Percentiles rank a stretch among this genome's conserved stretches.
Evolutionary conservation across 2,797 vertebrate species (phyloP).

Genomic region (Epinephelus malabaricus): DNA sequence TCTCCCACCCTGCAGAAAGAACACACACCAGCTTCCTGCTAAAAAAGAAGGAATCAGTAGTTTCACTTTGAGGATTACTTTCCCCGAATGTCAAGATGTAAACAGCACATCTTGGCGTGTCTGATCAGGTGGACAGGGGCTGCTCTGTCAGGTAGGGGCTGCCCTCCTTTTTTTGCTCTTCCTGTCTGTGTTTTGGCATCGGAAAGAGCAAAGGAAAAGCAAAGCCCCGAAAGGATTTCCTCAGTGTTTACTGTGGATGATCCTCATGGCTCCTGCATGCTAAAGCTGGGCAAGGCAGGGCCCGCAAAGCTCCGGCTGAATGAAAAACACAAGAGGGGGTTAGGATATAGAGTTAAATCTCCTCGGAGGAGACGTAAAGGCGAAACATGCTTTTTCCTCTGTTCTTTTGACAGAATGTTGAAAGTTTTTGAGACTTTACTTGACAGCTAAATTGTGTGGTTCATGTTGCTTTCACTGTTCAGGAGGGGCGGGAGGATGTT

Average conservation of each 20-base stretch:
- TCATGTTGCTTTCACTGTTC: constrained; percentile 67
- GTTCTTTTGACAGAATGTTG: constrained; percentile 38
- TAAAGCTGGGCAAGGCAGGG: constrained; percentile 74
- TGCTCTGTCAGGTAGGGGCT: constrained; percentile 65
- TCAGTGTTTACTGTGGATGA: constrained; percentile 80
- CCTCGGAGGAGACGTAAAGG: constrained; percentile 19
- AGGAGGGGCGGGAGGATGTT: constrained; percentile 47
- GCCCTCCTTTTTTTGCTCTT: constrained; percentile 52
- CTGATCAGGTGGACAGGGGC: constrained; percentile 57
- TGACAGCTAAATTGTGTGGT: constrained; percentile 67
- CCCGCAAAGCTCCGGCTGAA: constrained; percentile 60
- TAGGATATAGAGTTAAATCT: constrained; percentile 45
- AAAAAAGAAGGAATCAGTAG: constrained; percentile 13
- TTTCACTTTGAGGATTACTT: constrained; percentile 47
- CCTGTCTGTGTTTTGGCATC: constrained; percentile 82
- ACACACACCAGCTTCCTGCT: constrained; percentile 49
- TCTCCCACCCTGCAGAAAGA: constrained; percentile 52
- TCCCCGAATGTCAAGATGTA: constrained; percentile 27
- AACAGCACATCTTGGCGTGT: constrained; percentile 33
- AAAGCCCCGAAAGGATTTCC: constrained; percentile 83
- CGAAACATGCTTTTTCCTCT: constrained; percentile 28
- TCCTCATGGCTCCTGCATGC: constrained; percentile 79
- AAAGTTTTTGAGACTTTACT: constrained; percentile 46
- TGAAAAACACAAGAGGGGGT: constrained; percentile 61
- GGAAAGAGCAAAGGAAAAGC: constrained; percentile 77